phyloP scores from a whole-genome alignment of 2,888 invertebrate genomes.

The Amiota communis region DNA sequence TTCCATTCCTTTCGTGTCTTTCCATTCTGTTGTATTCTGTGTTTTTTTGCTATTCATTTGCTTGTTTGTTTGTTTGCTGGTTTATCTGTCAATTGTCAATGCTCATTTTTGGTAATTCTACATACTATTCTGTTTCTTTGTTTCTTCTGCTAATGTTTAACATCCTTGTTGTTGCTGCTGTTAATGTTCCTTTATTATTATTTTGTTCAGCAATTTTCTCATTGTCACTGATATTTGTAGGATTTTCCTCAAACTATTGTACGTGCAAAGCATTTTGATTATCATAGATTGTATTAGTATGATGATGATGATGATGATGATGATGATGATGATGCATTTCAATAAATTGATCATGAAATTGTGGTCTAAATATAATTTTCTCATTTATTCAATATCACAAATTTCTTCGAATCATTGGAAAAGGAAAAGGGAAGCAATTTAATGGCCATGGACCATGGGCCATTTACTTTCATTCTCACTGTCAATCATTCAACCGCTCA shows the following conservation, averaged over 20 bases:
- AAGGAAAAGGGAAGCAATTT: background rate
- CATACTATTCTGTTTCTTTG: background rate
- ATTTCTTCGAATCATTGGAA: background rate
- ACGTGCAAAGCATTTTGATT: no score
- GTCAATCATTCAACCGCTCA: background rate
- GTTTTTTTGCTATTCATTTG: background rate
- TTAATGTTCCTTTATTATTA: no score
- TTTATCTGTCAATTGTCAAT: constrained; percentile 7
- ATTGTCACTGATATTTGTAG: no score
- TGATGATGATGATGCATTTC: no score
- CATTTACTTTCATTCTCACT: background rate
- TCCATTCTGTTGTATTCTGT: no score
- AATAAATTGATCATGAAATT: no score
- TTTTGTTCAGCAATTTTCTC: no score
- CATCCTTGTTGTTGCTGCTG: background rate
- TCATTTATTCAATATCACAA: background rate
- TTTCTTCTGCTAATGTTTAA: background rate
- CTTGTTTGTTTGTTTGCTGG: background rate
- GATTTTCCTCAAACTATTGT: no score
- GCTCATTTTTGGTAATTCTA: background rate
- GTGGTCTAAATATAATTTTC: constrained; percentile 7
- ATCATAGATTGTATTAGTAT: no score
- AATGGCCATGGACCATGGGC: background rate
- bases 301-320: no score
- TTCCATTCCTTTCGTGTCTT: no score